These are phyloP conservation scores for Steromphala cineraria DNA, from an alignment of 2,888 invertebrate genomes.

Conservation along the genomic window DNA sequence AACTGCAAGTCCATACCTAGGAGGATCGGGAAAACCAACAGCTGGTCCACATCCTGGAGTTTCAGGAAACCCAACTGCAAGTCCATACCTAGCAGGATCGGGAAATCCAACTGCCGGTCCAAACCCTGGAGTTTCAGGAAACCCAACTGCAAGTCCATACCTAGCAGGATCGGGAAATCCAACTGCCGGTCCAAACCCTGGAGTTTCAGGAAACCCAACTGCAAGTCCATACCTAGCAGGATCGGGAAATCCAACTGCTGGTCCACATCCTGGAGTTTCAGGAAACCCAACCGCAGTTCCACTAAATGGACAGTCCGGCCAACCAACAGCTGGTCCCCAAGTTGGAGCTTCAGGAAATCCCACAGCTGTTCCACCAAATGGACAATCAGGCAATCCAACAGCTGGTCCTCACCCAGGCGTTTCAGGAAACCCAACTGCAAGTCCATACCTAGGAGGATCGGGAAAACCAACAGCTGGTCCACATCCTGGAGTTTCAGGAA, in stretches of 20 bases:
- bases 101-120: neutral
- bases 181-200: neutral
- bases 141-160: neutral
- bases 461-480: conserved; percentile 30
- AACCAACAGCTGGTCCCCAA: conserved; percentile 34
- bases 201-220: neutral
- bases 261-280: conserved; percentile 23
- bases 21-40: conserved; percentile 16
- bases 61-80: neutral
- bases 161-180: neutral
- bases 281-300: conserved; percentile 33
- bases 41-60: neutral
- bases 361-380: conserved; percentile 35
- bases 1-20: conserved; percentile 14
- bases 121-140: neutral
- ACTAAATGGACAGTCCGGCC: conserved; percentile 29
- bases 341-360: conserved; percentile 22
- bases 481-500: conserved; percentile 24
- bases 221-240: neutral
- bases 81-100: neutral
- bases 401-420: conserved; percentile 35
- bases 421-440: conserved; percentile 36
- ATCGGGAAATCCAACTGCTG: conserved; percentile 31
- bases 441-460: neutral
- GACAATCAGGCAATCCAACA: conserved; percentile 38